These are phyloP conservation scores for Drosophila murphyi DNA, from an alignment of 1,140 invertebrate genomes.

Conservation along the genomic window DNA sequence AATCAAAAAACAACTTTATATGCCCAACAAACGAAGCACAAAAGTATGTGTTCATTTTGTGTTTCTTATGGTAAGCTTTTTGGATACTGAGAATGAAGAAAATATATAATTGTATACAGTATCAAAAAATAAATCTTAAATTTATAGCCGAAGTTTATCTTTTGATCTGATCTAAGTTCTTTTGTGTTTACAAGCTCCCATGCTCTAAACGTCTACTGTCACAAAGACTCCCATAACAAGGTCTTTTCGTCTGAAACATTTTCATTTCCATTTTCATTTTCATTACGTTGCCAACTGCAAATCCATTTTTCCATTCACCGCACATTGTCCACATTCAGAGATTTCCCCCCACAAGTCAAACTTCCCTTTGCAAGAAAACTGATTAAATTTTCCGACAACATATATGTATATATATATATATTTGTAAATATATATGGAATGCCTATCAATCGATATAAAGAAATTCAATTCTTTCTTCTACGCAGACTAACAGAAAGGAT, in stretches of 20 bases:
- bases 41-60: background rate
- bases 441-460: conserved; percentile 60
- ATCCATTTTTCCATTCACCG: conserved; percentile 41
- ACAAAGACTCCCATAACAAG: conserved; percentile 46
- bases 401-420: background rate
- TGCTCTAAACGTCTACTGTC: background rate
- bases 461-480: conserved; percentile 36
- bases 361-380: conserved; percentile 59
- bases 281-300: conserved; percentile 52
- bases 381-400: conserved; percentile 64
- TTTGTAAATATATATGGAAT: conserved; percentile 39
- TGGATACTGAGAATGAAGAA: background rate
- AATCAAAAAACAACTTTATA: conserved; percentile 6
- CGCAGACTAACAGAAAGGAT: conserved; percentile 4
- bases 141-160: background rate
- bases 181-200: background rate
- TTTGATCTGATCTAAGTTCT: background rate
- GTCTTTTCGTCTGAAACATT: conserved; percentile 42
- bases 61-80: background rate
- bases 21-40: conserved; percentile 8
- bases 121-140: background rate
- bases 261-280: conserved; percentile 61
- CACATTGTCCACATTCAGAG: conserved; percentile 28
- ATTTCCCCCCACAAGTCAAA: conserved; percentile 32
- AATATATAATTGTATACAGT: background rate